phyloP scores from a whole-genome alignment of 2,888 invertebrate genomes.

The Lithophane semibrunnea region DNA sequence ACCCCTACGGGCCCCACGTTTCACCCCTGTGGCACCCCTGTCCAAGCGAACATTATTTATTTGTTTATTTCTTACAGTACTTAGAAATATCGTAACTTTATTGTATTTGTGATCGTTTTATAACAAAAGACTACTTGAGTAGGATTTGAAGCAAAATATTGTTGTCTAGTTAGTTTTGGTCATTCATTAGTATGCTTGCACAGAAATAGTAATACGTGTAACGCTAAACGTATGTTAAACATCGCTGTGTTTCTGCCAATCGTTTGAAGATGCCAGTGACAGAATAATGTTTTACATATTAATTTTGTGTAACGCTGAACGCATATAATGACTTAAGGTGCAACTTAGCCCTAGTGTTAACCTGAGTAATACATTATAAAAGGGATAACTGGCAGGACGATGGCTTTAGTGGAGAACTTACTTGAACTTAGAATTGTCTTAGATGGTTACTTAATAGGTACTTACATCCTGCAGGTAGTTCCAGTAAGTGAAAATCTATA shows the following conservation, averaged over 20 bases:
- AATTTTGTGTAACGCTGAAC: not conserved
- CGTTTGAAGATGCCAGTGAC: not conserved
- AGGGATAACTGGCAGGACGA: not conserved
- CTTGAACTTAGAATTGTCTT: not conserved
- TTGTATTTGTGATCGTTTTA: constrained; percentile 25
- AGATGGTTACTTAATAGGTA: not conserved
- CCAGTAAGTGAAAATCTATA: not conserved
- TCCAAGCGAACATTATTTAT: constrained; percentile 56
- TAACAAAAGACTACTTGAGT: constrained; percentile 11
- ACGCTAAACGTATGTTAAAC: not conserved
- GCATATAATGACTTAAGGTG: not conserved
- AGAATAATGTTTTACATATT: too few relatives aligned
- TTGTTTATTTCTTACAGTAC: constrained; percentile 55
- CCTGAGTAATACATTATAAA: not conserved
- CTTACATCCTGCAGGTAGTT: not conserved
- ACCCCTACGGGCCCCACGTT: constrained; percentile 34
- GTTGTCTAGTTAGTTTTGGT: not conserved
- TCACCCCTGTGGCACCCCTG: constrained; percentile 48
- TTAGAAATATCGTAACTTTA: constrained; percentile 30
- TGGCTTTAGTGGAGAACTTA: not conserved
- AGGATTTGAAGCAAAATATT: not conserved
- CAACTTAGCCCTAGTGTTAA: too few relatives aligned
- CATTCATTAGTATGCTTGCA: not conserved
- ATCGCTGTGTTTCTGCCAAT: not conserved
- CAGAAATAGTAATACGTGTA: not conserved